Base-by-base conservation (phyloP, 2,797 vertebrate genomes). In the Sebastes hopkinsi region DNA sequence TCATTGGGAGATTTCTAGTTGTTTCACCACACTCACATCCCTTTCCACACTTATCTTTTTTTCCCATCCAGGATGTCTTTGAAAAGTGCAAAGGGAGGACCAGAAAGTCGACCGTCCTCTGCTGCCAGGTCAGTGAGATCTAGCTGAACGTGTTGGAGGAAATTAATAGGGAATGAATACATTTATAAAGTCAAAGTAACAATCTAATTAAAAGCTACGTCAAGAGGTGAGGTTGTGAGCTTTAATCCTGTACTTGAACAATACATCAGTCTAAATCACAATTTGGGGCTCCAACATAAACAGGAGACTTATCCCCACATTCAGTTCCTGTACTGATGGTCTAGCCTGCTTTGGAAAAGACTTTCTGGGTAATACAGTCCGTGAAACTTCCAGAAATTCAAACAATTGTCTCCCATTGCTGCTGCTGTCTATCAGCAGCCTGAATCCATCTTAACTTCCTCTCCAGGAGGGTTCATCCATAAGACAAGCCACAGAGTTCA, bases 51-150 rank as follows among this genome's bases (percentile, higher is more conserved):
- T 25, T 29, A 61, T 86, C 29, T 84, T 72, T 81, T 30, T 81
- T 32, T 68, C 70, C 32, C 54, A 36, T 55, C 68, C 77, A 92
- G 89, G 67, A 95, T 96, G 95, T 95, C 94, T 70, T 16, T 92
- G 65, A 95, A 92, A 89, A 81, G 82, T 80, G 20, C 67, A 42
- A 94, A 91, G 32, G 89, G 84, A 80, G 88, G 84, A 67, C 7
- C 77, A 13, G 93, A 92, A 1, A 88, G 80, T 77, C 83, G 88
- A 76, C 80, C 90, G 9, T 72, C 91, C 4, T 78, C 93, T 67
- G 85, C 84, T 72, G 85, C 83, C 88, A 95, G 94, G 95, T 96
- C 78, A 72, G 92, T 88, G 29, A 61, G 2, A 55, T 59, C 8
- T 10, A 18, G 42, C 29, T 34, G 4, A 73, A 54, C 22, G 16